Conservation (phyloP, 2,113 vertebrate genomes). For the Orientallactaga bullata region DNA sequence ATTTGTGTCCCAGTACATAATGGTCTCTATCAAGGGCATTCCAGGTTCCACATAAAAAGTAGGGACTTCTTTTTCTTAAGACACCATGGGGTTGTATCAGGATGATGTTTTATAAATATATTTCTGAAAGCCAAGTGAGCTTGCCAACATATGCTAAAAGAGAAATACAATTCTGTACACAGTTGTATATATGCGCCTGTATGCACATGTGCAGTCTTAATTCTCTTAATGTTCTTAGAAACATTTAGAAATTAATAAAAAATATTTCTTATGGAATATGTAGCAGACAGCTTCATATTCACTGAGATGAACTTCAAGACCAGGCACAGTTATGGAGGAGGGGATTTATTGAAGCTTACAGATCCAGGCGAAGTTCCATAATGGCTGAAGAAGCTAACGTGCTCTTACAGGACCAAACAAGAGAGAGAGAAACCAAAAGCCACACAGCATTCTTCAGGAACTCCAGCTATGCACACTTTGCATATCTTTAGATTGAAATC, state of each 20-base stretch:
- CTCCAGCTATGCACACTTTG: too few relatives aligned
- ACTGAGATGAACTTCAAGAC: too few relatives aligned
- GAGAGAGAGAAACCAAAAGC: too few relatives aligned
- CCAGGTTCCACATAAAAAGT: conserved; percentile 28
- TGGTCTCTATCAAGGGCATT: conserved; percentile 60
- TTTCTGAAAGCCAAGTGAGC: conserved; percentile 46
- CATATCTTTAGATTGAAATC: too few relatives aligned
- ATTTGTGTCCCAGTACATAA: conserved; percentile 72
- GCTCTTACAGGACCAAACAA: too few relatives aligned
- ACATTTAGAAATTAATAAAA: conserved; percentile 41
- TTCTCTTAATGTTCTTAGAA: conserved; percentile 35
- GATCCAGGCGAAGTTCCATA: too few relatives aligned
- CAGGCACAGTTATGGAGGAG: too few relatives aligned
- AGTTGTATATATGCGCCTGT: not conserved
- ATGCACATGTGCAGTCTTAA: not conserved
- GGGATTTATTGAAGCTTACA: too few relatives aligned
- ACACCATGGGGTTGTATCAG: conserved; percentile 42
- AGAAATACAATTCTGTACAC: conserved; percentile 42
- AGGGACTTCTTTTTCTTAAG: not conserved
- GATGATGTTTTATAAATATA: conserved; percentile 38
- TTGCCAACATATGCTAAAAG: conserved; percentile 28
- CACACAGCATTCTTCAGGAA: too few relatives aligned
- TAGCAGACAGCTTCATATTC: too few relatives aligned
- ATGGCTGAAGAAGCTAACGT: too few relatives aligned
- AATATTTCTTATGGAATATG: not conserved